These are phyloP conservation scores for Megalops cyprinoides DNA, from an alignment of 2,797 vertebrate genomes.

Conservation along the genomic window DNA sequence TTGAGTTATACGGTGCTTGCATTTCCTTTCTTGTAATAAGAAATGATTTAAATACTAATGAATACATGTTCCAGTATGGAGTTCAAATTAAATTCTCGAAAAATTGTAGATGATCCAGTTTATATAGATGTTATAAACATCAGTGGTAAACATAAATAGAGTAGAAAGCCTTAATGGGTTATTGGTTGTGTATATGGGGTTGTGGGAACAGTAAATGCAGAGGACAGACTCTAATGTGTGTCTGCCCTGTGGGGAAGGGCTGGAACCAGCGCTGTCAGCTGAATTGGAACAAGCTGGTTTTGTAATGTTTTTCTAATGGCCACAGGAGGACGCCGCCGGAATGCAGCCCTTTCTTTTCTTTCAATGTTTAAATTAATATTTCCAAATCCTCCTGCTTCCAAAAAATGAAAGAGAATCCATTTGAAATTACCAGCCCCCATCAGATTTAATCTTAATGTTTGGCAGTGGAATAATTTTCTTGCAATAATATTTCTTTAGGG, in stretches of 20 bases:
- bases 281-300: background rate
- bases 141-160: too few species aligned
- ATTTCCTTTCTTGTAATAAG: too few species aligned
- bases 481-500: too few species aligned
- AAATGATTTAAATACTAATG: too few species aligned
- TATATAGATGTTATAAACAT: too few species aligned
- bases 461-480: too few species aligned
- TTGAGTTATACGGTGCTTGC: too few species aligned
- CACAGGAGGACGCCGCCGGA: background rate
- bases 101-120: too few species aligned
- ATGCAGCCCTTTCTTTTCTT: background rate
- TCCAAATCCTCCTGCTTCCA: background rate
- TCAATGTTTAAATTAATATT: background rate
- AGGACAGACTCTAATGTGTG: background rate
- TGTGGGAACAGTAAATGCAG: background rate
- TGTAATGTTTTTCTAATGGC: constrained; percentile 11
- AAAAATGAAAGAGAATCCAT: constrained; percentile 1
- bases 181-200: background rate
- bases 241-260: background rate
- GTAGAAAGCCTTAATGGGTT: background rate
- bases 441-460: background rate
- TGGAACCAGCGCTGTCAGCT: background rate
- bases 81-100: too few species aligned
- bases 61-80: too few species aligned
- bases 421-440: background rate